Base-by-base conservation (phyloP, 2,888 invertebrate species). In the Amblyjoppa proteus region DNA sequence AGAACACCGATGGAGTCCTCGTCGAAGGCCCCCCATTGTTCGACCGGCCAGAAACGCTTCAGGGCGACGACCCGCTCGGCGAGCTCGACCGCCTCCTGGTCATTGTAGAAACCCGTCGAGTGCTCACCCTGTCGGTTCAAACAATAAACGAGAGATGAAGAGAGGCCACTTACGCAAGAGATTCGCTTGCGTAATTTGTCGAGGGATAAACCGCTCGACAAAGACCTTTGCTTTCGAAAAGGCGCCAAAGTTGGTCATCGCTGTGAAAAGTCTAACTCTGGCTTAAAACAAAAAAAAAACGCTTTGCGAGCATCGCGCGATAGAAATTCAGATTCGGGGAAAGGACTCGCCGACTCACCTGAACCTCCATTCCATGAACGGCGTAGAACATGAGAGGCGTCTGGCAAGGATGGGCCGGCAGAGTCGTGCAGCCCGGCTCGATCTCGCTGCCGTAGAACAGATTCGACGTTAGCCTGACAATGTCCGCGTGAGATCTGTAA, bases 1-100 rank as follows among this genome's bases (percentile, higher is more conserved):
- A 98, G 96, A n/a, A 98, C 97, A 1, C 98, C 97, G 85, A 98
- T 97, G 83, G 97, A 96, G 85, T 96, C 96, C 89, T 97, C 97
- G 88, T 96, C 96, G 73, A 96, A 95, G 86, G 96, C 96, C 71
- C 97, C 98, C 96, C 97, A 97, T 20, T 89, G 89, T 2, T 96
- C 95, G 1, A 95, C 93, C 0, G 97, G 97, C 98, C 98, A 98
- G 64, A 95, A 95, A 75, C 96, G 95, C 83, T 96, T 96, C 85
- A 98, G 93, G 89, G 97, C 97, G 6, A 95, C 95, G 0, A 97
- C 97, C 25, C 97, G 95, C 89, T 97, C 97, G 0, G 97, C 97
- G 0, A 98, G 95, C 93, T 97, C 97, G 91, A 96, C 97, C 0
- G 97, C 97, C 94, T 98, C 98, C 0, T 96, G 96, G 92, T 96